phyloP scores from a whole-genome alignment of 2,113 vertebrate genomes.

The Actinemys pallida region DNA sequence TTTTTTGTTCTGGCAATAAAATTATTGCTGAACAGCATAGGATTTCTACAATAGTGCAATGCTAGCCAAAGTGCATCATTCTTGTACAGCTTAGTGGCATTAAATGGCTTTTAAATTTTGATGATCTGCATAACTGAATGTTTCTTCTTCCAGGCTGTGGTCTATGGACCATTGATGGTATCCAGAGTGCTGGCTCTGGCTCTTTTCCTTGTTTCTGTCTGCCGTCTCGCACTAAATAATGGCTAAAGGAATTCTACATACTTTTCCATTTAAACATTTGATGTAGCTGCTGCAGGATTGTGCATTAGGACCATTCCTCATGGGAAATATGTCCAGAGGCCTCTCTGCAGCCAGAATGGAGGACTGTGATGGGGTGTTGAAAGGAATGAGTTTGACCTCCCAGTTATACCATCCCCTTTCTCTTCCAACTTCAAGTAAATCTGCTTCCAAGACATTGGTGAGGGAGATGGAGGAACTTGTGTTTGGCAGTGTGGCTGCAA shows the following conservation, averaged over 20 bases:
- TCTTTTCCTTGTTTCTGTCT: not conserved
- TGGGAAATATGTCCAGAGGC: not conserved
- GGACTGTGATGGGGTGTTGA: not conserved
- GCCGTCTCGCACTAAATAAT: not conserved
- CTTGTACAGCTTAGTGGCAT: not conserved
- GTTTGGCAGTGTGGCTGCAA: not conserved
- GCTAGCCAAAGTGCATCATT: not conserved
- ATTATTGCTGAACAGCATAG: not conserved
- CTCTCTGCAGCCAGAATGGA: not conserved
- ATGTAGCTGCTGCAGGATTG: not conserved
- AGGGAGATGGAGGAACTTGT: not conserved
- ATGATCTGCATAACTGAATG: not conserved
- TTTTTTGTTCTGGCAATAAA: not conserved
- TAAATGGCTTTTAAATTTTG: fast-evolving
- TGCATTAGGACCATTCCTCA: not conserved
- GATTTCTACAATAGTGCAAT: fast-evolving
- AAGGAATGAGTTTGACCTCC: not conserved
- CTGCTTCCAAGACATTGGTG: not conserved
- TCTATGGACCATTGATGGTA: not conserved
- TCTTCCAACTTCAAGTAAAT: not conserved
- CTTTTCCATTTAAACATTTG: not conserved
- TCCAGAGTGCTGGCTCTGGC: not conserved
- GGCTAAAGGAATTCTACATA: not conserved
- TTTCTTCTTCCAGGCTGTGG: not conserved
- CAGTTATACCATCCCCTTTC: not conserved